phyloP scores from a whole-genome alignment of 2,888 invertebrate species.

The Seira sanloemensis region DNA sequence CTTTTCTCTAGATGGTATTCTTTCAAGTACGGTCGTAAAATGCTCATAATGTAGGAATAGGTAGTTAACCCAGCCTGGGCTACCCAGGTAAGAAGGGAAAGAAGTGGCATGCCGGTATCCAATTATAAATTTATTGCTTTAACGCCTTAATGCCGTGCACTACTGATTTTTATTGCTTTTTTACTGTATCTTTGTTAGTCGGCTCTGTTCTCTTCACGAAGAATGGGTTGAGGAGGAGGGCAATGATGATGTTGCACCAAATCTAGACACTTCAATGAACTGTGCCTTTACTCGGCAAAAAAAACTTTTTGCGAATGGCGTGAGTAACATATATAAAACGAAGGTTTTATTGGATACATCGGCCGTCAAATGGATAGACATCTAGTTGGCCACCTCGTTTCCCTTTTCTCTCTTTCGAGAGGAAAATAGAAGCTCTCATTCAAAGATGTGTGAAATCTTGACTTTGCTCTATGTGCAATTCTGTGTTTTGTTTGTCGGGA shows the following conservation, averaged over 20 bases:
- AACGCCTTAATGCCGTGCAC: conserved; percentile 11
- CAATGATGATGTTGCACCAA: neutral
- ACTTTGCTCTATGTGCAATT: no score
- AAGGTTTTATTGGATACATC: neutral
- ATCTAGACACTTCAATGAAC: neutral
- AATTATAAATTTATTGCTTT: conserved; percentile 10
- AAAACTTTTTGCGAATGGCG: neutral
- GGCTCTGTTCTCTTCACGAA: no score
- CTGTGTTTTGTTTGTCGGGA: no score
- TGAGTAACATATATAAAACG: no score
- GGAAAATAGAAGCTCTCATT: no score
- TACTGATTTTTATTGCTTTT: conserved; percentile 10
- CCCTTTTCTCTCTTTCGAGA: no score
- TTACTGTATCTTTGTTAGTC: neutral
- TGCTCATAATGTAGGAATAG: neutral
- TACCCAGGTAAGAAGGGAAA: neutral
- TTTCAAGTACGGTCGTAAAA: conserved; percentile 11
- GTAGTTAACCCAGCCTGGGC: no score
- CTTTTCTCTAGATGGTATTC: no score
- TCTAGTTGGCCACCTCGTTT: no score
- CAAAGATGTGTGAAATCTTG: no score
- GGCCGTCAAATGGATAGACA: neutral
- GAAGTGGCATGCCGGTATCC: conserved; percentile 5
- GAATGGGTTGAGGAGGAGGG: neutral
- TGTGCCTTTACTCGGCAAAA: neutral